Evolutionary conservation across 2,888 invertebrate species (phyloP).

Genomic region (Trissonchulus latispiculum): DNA sequence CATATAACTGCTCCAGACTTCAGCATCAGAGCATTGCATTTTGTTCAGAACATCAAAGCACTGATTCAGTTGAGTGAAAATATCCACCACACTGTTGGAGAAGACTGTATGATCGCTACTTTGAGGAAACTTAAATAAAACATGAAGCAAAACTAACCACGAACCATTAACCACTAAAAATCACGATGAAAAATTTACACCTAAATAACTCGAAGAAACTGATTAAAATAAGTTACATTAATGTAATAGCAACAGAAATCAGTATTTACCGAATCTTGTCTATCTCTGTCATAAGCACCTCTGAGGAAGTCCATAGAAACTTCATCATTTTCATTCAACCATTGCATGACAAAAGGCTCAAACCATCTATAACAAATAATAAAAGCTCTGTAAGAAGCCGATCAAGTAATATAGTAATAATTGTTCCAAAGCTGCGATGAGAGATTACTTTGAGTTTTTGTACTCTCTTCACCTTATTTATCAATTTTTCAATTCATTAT

Average conservation of each 20-base stretch:
- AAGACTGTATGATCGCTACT: constrained; percentile 97
- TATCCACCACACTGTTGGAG: constrained; percentile 98
- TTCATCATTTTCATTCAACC: constrained; percentile 99
- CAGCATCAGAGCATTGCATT: constrained; percentile 96
- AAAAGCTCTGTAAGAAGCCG: too few species aligned
- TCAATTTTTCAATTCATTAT: too few species aligned
- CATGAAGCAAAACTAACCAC: too few species aligned
- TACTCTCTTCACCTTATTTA: too few species aligned
- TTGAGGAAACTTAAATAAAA: constrained; percentile 75
- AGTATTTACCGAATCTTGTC: constrained; percentile 61
- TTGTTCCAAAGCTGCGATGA: too few species aligned
- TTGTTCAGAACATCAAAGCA: constrained; percentile 99
- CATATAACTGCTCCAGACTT: constrained; percentile 98
- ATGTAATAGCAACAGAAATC: neutral
- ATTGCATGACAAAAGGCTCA: constrained; percentile 99
- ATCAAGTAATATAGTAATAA: too few species aligned
- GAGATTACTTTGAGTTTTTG: too few species aligned
- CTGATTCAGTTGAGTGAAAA: constrained; percentile 97
- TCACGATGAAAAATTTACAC: too few species aligned
- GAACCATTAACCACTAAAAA: too few species aligned
- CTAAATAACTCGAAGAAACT: too few species aligned
- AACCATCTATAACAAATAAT: constrained; percentile 71
- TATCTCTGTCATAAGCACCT: constrained; percentile 95
- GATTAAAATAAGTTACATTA: neutral
- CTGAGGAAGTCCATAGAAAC: constrained; percentile 96